Evolutionary conservation across 2,888 invertebrate species (phyloP).

Genomic region (Eledone cirrhosa): DNA sequence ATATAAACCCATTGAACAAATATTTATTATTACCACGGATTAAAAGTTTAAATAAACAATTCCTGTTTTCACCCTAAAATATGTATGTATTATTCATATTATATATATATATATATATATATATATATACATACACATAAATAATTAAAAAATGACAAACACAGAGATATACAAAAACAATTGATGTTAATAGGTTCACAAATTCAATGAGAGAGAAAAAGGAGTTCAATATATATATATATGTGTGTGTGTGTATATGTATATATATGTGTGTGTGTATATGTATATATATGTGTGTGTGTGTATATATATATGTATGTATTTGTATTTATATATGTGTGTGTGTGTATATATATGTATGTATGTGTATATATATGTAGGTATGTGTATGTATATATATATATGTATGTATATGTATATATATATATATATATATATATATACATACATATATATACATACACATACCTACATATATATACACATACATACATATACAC

Average conservation of each 20-base stretch:
- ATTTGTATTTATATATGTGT: too few relatives aligned
- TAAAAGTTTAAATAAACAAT: too few relatives aligned
- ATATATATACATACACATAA: background rate
- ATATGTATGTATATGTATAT: background rate
- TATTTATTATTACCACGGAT: background rate
- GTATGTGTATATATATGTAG: background rate
- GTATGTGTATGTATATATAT: too few relatives aligned
- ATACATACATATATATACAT: background rate
- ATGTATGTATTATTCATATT: too few relatives aligned
- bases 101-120: too few relatives aligned
- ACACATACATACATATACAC: background rate
- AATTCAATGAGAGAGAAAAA: too few relatives aligned
- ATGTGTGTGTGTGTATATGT: background rate
- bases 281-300: background rate
- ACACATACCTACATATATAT: background rate
- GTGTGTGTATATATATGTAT: too few relatives aligned
- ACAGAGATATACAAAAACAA: too few relatives aligned
- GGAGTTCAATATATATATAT: too few relatives aligned
- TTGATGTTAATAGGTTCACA: too few relatives aligned
- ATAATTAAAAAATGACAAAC: background rate
- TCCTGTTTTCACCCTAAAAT: too few relatives aligned
- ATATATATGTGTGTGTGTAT: background rate
- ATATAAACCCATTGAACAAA: too few relatives aligned
- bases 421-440: background rate
- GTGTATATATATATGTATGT: background rate